Evolutionary conservation across 2,797 vertebrate genomes (phyloP).

Genomic region (Clarias laeviceps): DNA sequence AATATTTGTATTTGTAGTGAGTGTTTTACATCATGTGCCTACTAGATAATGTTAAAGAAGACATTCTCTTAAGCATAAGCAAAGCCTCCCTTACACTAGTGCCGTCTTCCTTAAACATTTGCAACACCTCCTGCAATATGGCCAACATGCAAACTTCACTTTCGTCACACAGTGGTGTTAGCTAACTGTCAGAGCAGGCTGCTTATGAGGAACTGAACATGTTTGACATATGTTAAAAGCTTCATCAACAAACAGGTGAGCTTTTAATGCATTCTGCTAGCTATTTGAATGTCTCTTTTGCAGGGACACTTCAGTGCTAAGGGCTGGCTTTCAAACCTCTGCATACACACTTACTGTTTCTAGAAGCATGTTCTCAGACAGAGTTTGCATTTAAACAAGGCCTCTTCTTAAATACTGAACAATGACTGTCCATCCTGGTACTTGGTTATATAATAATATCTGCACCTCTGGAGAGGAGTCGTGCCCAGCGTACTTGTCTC

Average conservation of each 20-base stretch:
- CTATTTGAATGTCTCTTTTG: conserved; percentile 20
- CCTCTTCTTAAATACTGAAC: conserved; percentile 37
- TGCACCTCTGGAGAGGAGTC: conserved; percentile 59
- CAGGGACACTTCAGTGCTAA: conserved; percentile 3
- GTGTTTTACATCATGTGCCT: not conserved
- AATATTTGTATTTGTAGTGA: not conserved
- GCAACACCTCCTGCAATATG: conserved; percentile 37
- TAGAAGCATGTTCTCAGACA: conserved; percentile 29
- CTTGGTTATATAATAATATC: conserved; percentile 50
- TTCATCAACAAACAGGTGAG: not conserved
- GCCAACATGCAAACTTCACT: conserved; percentile 27
- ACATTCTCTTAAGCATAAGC: not conserved
- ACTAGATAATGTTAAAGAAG: not conserved
- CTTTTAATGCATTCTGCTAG: conserved; percentile 15
- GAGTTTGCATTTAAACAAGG: conserved; percentile 27
- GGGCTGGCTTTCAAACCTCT: not conserved
- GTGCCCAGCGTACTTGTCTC: conserved; percentile 60
- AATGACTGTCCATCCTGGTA: conserved; percentile 26
- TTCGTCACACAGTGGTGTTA: not conserved
- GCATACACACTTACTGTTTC: conserved; percentile 30
- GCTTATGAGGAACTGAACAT: not conserved
- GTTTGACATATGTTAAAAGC: not conserved
- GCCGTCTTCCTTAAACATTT: conserved; percentile 38
- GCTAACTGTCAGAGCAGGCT: conserved; percentile 6
- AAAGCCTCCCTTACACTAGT: conserved; percentile 28